Percentiles rank a stretch among this genome's conserved stretches.
These are phyloP conservation scores for Drosophila incognita DNA, from an alignment of 2,888 invertebrate species.

Conservation along the genomic window DNA sequence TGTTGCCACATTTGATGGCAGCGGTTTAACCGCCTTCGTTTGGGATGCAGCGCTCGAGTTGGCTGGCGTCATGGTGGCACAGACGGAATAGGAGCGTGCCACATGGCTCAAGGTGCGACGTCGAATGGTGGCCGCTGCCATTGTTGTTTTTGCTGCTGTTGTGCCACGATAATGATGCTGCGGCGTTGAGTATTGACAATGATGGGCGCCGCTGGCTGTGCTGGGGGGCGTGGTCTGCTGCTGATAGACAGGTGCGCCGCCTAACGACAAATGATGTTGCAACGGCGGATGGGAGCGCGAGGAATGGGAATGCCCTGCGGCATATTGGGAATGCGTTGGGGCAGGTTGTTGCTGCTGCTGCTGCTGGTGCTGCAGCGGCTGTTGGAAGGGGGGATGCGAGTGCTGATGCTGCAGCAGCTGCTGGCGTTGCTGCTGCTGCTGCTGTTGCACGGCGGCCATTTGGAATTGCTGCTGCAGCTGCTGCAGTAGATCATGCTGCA, in stretches of 20 bases:
- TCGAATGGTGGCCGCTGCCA: conserved; percentile 75
- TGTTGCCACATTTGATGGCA: conserved; percentile 40
- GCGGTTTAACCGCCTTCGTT: conserved; percentile 37
- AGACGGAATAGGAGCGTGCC: conserved; percentile 81
- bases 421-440: conserved; percentile 67
- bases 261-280: conserved; percentile 85
- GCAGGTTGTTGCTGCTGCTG: conserved; percentile 73
- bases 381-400: conserved; percentile 76
- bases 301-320: conserved; percentile 24
- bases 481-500: conserved; percentile 72
- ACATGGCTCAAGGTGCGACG: conserved; percentile 82
- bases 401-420: conserved; percentile 76
- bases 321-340: conserved; percentile 63
- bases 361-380: conserved; percentile 53
- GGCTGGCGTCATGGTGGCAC: conserved; percentile 64
- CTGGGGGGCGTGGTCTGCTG: conserved; percentile 31
- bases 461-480: conserved; percentile 73
- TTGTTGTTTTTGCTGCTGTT: conserved; percentile 53
- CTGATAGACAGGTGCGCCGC: conserved; percentile 80
- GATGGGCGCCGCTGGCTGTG: conserved; percentile 35
- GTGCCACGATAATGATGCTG: conserved; percentile 74
- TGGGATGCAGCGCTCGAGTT: conserved; percentile 25
- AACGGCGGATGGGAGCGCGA: conserved; percentile 66
- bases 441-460: conserved; percentile 56
- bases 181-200: conserved; percentile 76